Base-by-base conservation (phyloP, 2,113 vertebrate species). In the Thalassoma bifasciatum region DNA sequence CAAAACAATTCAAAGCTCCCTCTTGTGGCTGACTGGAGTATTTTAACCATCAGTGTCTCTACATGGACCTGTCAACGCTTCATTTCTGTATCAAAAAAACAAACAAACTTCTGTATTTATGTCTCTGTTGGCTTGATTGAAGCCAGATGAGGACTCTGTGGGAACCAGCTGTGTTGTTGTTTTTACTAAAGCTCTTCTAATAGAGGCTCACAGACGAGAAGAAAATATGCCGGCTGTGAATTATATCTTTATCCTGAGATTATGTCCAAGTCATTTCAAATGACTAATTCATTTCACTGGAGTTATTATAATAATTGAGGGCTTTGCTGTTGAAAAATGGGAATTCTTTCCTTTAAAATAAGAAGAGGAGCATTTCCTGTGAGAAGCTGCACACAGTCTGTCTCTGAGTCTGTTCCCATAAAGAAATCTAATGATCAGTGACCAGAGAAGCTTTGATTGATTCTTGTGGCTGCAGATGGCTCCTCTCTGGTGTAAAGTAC, bases 161-260 rank as follows among this genome's bases (percentile, higher is more conserved):
- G 75, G 81, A 84, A 81, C 59, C 13, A 21, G 66, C 13, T 44
- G 8, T 13, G 51, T 8, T 75, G 81, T 60, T 78, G 71, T 8
- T 71, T 83, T 71, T 47, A 47, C 66, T 62, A 60, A 74, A 22
- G 13, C 70, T 16, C 42, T 38, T 53, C 53, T 11, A 11, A n/a
- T 65, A 52, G 19, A 7, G 16, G 2, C 23, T 0, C 40, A 75
- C 13, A 22, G 51, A 36, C 12, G 66, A 4, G 52, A 13, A 37
- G 49, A 40, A 49, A 22, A 42, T 8, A 9, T 60, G 70, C 37
- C 19, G 47, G 16, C 59, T 9, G 6, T 21, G 54, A 70, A 60
- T n/a, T 2, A 30, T 59, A 30, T 42, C 49, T 76, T 71, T 50
- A 42, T 38, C 38, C 62, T 56, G 30, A 71, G 17, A 9, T 24